These are phyloP conservation scores for Palythoa caribaeorum DNA, from an alignment of 92 coral and sea anemone species.

Conservation along the genomic window DNA sequence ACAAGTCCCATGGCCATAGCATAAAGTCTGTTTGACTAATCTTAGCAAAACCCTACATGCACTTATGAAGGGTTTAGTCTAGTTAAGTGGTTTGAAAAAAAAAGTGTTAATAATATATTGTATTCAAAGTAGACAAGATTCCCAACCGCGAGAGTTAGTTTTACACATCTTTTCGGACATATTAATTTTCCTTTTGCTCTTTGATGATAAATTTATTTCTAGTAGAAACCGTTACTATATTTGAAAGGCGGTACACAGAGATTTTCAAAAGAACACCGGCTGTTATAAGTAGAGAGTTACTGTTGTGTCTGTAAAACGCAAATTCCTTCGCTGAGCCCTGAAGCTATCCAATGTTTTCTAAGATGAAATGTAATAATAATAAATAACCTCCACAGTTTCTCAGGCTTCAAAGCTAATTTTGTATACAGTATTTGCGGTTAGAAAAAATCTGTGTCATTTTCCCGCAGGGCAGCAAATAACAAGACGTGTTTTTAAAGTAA, in stretches of 20 bases:
- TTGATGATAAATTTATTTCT: conserved; percentile 14
- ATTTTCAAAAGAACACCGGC: neutral
- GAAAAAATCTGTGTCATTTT: neutral
- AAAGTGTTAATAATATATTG: neutral
- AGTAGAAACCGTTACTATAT: conserved; percentile 26
- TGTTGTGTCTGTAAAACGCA: neutral
- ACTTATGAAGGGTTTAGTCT: neutral
- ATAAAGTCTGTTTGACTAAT: too few species aligned
- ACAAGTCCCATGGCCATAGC: neutral
- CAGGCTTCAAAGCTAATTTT: conserved; percentile 22
- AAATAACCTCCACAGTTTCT: neutral
- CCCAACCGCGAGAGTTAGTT: conserved; percentile 6
- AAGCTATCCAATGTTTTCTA: neutral
- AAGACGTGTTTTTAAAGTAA: neutral
- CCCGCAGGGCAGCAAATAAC: conserved; percentile 16
- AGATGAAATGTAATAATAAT: neutral
- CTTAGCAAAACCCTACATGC: too few species aligned
- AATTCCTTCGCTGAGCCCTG: neutral
- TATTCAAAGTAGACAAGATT: neutral
- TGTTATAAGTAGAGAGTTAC: neutral
- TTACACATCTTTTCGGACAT: conserved; percentile 36
- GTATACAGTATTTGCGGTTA: neutral
- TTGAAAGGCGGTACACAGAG: conserved; percentile 1
- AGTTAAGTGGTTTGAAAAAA: neutral
- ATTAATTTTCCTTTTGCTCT: conserved; percentile 20